Base-by-base conservation (phyloP, 2,113 vertebrate species). In the Peromyscus maniculatus region DNA sequence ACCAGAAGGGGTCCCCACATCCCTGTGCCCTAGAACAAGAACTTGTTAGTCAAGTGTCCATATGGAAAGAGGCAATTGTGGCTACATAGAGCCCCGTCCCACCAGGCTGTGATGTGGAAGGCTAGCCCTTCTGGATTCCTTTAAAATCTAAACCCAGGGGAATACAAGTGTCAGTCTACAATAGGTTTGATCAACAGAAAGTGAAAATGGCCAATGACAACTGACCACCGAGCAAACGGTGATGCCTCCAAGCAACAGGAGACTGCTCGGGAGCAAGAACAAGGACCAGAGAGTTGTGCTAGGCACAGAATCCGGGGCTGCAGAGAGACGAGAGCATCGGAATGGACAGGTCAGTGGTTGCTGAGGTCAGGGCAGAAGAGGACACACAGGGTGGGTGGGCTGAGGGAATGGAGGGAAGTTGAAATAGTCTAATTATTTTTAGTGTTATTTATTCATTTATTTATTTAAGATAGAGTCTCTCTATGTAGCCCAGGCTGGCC, bases 11-110 rank as follows among this genome's bases (percentile, higher is more conserved):
- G 49, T 12, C 26, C 62, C 72, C 1, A 19, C 0, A 15, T 19
- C 7, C 21, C 69, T 4, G 17, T 7, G 7, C 62, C 62, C 75
- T 49, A 26, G 26, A n/a, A 5, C 6, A 57, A 49, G 21, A n/a
- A 4, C 78, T 33, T 74, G 26, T 52, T 36, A 22, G 69, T 17
- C 15, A 0, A 26, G 62, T 52, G 71, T 39, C 89, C 13, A 3
- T 39, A 2, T 0, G 0, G 69, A 17, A n/a, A 57, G 55, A 7
- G 36, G 28, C 13, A 28, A 4, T 0, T 0, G 33, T 0, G 2
- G 72, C 17, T 0, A 0, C 0, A 1, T 13, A 1, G 0, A 5
- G 28, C 62, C 22, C 36, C 19, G 64, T 75, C 33, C 13, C 39
- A 43, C 19, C 17, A 0, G 28, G 39, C 66, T 21, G 17, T 36